A percentile compares a stretch with the other conserved stretches of the same genome.
Evolutionary conservation across 2,888 invertebrate genomes (phyloP).

Genomic region (Microctonus hyperodae): DNA sequence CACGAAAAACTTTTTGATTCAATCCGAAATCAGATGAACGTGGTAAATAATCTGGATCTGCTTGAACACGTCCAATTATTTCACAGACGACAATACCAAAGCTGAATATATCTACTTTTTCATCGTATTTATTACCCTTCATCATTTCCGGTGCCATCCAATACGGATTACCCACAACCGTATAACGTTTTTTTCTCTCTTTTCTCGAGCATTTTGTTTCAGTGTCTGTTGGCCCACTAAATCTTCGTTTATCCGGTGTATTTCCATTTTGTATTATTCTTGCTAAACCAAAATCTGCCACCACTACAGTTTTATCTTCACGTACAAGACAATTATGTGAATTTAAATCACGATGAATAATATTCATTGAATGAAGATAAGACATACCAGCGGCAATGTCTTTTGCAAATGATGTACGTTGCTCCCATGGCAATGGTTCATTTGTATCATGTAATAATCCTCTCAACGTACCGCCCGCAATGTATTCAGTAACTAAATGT

Average conservation of each 20-base stretch:
- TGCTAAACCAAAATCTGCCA: slow-evolving; percentile 95
- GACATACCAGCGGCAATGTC: slow-evolving; percentile 95
- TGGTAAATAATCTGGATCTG: slow-evolving; percentile 93
- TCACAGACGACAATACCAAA: slow-evolving; percentile 95
- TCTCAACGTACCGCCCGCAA: slow-evolving; percentile 89
- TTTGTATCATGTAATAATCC: slow-evolving; percentile 80
- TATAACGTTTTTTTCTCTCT: slow-evolving; percentile 86
- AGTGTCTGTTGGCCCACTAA: slow-evolving; percentile 57
- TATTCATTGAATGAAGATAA: slow-evolving; percentile 92
- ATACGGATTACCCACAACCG: slow-evolving; percentile 96
- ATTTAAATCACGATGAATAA: slow-evolving; percentile 94
- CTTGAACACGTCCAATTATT: slow-evolving; percentile 94
- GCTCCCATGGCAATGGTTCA: slow-evolving; percentile 78
- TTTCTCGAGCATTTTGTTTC: slow-evolving; percentile 68
- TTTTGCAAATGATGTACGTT: slow-evolving; percentile 83
- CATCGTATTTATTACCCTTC: slow-evolving; percentile 94
- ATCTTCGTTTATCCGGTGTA: slow-evolving; percentile 59
- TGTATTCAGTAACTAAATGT: slow-evolving; percentile 92
- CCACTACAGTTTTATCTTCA: slow-evolving; percentile 91
- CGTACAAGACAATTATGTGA: slow-evolving; percentile 94
- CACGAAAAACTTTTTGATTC: slow-evolving; percentile 84
- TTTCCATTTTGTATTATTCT: slow-evolving; percentile 73
- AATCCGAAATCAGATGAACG: slow-evolving; percentile 91
- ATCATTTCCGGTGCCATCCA: slow-evolving; percentile 99
- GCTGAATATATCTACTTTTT: slow-evolving; percentile 95